Evolutionary conservation across 2,888 invertebrate species (phyloP), one percentile per base, ranked within the genome.

Genomic region (Shargacucullia verbasci): DNA sequence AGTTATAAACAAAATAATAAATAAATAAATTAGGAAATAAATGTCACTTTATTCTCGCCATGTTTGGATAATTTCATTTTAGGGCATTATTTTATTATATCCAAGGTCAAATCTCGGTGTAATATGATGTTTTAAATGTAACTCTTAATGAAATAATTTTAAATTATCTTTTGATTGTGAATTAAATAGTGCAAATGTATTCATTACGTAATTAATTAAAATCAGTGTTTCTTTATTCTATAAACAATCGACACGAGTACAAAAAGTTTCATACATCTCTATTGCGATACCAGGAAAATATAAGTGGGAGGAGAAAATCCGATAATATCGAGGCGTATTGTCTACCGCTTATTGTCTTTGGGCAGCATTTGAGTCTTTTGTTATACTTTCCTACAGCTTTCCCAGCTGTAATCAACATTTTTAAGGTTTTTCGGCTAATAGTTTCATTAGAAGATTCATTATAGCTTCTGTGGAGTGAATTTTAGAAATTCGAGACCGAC

Each of bases 261-360:
- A 48, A 45, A 59, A 39, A 56, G 34, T 25, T 56, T 59, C 52
- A 59, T 49, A 40, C 49, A 55, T 61, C 53, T 62, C 64, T 53
- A 65, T 55, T 41, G 41, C 39, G 52, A 54, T 74, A 76, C 79
- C 71, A 78, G 78, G 80, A 77, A 65, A 78, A 76, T 63, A 79
- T 79, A 73, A 76, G 60, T 70, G 49, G 43, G 52, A 64, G 66
- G 71, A 71, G 70, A 70, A 70, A 74, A 73, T 71, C 72, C 73
- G 73, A 79, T 80, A 79, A 77, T 75, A 73, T 74, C 60, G 62
- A 64, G 58, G 50, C 60, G 69, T 73, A 76, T 79, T 79, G 73
- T 78, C 63, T 73, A 58, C 67, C 53, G 71, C 62, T 72, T 73
- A 80, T 80, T 80, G 76, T 77, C 70, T 79, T 73, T 59, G 57